These are phyloP conservation scores for Apamea sordens DNA, from an alignment of 2,888 invertebrate species.

Conservation along the genomic window DNA sequence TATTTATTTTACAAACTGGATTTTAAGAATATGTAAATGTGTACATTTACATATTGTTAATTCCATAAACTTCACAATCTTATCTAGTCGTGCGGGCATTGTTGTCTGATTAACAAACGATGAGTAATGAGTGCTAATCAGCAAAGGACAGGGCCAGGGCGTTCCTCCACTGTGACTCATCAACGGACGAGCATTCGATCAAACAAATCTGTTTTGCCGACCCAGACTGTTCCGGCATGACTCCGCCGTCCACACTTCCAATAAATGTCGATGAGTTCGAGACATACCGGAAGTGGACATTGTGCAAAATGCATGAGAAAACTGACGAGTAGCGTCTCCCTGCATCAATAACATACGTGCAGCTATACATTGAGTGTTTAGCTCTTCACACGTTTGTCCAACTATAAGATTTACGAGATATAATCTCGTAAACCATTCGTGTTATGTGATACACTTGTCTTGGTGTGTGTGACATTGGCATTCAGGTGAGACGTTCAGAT, in stretches of 20 bases:
- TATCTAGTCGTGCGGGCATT: constrained; percentile 72
- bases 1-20: neutral
- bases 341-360: constrained; percentile 57
- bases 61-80: constrained; percentile 69
- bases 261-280: constrained; percentile 62
- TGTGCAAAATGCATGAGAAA: constrained; percentile 72
- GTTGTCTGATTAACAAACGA: constrained; percentile 81
- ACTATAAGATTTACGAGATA: constrained; percentile 56
- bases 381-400: constrained; percentile 48
- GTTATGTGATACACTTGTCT: constrained; percentile 69
- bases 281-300: constrained; percentile 69
- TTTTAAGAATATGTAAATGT: constrained; percentile 7
- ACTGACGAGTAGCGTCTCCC: constrained; percentile 52
- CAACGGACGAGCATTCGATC: constrained; percentile 64
- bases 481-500: constrained; percentile 84
- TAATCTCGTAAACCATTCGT: constrained; percentile 65
- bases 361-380: constrained; percentile 38
- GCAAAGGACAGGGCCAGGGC: constrained; percentile 82
- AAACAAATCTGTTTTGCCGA: constrained; percentile 73
- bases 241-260: constrained; percentile 63
- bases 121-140: constrained; percentile 87
- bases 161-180: constrained; percentile 85
- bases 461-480: constrained; percentile 82
- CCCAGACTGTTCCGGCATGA: constrained; percentile 78
- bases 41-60: constrained; percentile 63